These are phyloP conservation scores for Euphonia xanthogaster DNA, from an alignment of 2,797 vertebrate genomes.

Conservation along the genomic window DNA sequence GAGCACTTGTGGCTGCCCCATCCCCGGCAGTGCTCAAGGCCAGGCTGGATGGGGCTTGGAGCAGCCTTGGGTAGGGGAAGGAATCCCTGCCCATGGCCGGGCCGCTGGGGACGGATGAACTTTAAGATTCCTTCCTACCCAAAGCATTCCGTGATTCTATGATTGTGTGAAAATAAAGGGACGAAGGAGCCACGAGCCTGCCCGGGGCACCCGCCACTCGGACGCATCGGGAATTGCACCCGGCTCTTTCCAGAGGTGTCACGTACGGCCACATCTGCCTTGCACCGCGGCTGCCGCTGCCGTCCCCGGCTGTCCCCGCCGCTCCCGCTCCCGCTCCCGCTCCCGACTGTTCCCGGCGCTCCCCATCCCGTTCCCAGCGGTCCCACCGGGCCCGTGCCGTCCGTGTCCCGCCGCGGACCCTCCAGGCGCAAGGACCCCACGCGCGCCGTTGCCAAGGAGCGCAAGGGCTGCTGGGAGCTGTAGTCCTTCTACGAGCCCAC, in stretches of 20 bases:
- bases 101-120: neutral
- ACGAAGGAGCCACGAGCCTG: neutral
- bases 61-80: too few species aligned
- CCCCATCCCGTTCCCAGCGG: neutral
- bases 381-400: neutral
- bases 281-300: neutral
- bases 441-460: neutral
- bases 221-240: too few species aligned
- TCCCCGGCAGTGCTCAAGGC: fast-evolving
- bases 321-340: neutral
- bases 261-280: neutral
- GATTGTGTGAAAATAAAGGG: neutral
- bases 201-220: neutral
- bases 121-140: neutral
- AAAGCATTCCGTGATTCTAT: neutral
- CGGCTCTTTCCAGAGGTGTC: neutral
- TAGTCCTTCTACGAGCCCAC: neutral
- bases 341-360: neutral
- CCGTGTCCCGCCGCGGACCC: neutral
- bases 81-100: neutral
- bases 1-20: fast-evolving
- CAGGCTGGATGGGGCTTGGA: neutral
- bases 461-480: neutral
- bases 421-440: too few species aligned
- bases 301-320: neutral